Evolutionary conservation across 35 echinoderm and acorn worm genomes (phyloP).

Genomic region (Diadema setosum): DNA sequence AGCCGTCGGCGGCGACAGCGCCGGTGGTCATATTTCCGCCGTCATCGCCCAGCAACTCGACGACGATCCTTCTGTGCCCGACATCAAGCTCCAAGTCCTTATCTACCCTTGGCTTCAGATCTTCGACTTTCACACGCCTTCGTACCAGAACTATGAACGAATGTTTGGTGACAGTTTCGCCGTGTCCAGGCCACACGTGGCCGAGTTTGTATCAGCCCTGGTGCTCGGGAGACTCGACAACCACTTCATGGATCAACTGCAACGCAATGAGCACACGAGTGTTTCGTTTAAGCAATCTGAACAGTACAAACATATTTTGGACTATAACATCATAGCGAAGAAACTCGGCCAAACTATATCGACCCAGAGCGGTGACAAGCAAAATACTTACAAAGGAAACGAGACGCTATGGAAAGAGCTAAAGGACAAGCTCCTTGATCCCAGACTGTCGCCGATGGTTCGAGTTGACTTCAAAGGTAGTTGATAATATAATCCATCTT

Average conservation of each 20-base stretch:
- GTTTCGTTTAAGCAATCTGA: not conserved
- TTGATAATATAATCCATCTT: no score
- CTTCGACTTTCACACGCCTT: constrained; percentile 45
- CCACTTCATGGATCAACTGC: constrained; percentile 23
- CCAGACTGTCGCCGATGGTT: constrained; percentile 21
- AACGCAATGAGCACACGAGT: constrained; percentile 41
- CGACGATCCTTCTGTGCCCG: constrained; percentile 2
- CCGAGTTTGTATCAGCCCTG: not conserved
- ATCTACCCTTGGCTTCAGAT: constrained; percentile 68
- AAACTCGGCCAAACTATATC: not conserved
- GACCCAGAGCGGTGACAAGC: not conserved
- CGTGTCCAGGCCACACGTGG: not conserved
- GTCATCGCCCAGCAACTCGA: constrained; percentile 38
- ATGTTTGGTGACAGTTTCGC: not conserved
- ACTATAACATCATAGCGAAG: not conserved
- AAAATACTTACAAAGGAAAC: not conserved
- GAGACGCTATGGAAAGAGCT: constrained; percentile 23
- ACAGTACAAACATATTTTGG: not conserved
- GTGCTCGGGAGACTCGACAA: not conserved
- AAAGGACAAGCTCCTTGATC: constrained; percentile 27
- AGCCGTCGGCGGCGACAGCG: constrained; percentile 74
- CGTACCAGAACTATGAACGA: not conserved
- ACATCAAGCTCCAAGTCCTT: constrained; percentile 64
- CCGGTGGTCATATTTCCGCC: constrained; percentile 66
- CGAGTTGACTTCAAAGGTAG: constrained; percentile 16